Evolutionary conservation across 2,797 vertebrate species (phyloP).

Genomic region (Hoplostethus atlanticus): DNA sequence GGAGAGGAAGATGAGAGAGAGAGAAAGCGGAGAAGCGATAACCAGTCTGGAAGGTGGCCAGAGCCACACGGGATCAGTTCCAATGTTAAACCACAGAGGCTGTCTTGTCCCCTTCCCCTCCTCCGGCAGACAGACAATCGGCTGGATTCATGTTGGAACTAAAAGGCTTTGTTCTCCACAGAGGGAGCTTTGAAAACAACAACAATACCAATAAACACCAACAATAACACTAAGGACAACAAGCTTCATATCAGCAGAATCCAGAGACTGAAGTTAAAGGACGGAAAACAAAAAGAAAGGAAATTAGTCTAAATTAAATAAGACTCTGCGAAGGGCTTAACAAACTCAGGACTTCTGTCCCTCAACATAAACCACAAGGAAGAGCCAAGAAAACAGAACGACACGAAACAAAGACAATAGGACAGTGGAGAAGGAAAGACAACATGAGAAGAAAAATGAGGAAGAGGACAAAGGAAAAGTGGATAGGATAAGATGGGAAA

Average conservation of each 20-base stretch:
- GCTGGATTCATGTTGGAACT: slow-evolving; percentile 81
- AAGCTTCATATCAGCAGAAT: slow-evolving; percentile 78
- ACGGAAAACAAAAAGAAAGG: slow-evolving; percentile 64
- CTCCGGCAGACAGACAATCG: slow-evolving; percentile 74
- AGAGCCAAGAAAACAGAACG: slow-evolving; percentile 41
- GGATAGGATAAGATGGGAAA: not conserved
- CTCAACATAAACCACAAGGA: slow-evolving; percentile 37
- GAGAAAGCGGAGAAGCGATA: slow-evolving; percentile 69
- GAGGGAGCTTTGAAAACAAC: slow-evolving; percentile 81
- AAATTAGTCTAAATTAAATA: slow-evolving; percentile 73
- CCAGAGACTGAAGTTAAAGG: slow-evolving; percentile 80
- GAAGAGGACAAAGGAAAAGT: slow-evolving; percentile 1
- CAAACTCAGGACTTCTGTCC: not conserved
- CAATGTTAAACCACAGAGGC: slow-evolving; percentile 78
- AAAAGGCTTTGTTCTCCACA: slow-evolving; percentile 83
- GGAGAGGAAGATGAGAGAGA: slow-evolving; percentile 46
- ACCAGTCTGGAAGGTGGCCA: slow-evolving; percentile 78
- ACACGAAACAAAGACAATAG: not conserved
- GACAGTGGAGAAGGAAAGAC: slow-evolving; percentile 33
- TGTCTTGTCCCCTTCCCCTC: slow-evolving; percentile 72
- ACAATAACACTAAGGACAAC: slow-evolving; percentile 74
- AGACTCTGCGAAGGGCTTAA: slow-evolving; percentile 26
- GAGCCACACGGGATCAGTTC: slow-evolving; percentile 68
- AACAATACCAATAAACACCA: slow-evolving; percentile 82
- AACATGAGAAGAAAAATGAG: slow-evolving; percentile 32